Base-by-base conservation (phyloP, 1,140 invertebrate species). In the Condylostylus longicornis region DNA sequence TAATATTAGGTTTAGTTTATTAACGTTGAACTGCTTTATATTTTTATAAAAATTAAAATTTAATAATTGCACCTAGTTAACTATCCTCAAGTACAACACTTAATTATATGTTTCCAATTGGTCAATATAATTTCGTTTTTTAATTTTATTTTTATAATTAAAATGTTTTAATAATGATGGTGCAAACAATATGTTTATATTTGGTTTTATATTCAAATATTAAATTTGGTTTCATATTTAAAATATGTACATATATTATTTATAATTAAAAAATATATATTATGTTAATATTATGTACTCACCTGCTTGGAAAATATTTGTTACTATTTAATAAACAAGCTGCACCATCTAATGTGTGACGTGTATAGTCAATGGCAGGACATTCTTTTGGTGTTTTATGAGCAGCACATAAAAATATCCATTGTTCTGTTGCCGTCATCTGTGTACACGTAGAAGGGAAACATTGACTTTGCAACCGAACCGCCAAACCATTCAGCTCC, bases 381-480 rank as follows among this genome's bases (percentile, higher is more conserved):
- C 96, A 99, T 75, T 99, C 95, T 66, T 98, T 98, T 17, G 96
- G 96, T 42, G 94, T 97, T 73, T 98, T 98, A 61, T 99, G 96
- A 32, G 95, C 94, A 40, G 96, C 96, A 74, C 96, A 99, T 22
- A 99, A 68, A 64, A 98, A 98, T 60, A 98, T 98, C 95, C 95
- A 99, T 55, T 99, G 95, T 67, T 98, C 94, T 13, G 95, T 99
- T 4, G 96, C 96, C 29, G 95, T 99, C 96, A 99, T 99, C 67
- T 99, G 94, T 29, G 82, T 91, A 61, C 96, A 99, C 3, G 79
- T 90, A 45, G 91, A 83, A 15, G 95, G 91, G 52, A 89, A 83
- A 64, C 96, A 98, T 64, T 98, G 93, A 47, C 75, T 76, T 68
- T 97, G 83, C 34, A 94, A 65, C 48, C 77, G 76, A 0, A 98